phyloP scores from a whole-genome alignment of 2,888 invertebrate genomes.

The Tubulanus polymorphus region DNA sequence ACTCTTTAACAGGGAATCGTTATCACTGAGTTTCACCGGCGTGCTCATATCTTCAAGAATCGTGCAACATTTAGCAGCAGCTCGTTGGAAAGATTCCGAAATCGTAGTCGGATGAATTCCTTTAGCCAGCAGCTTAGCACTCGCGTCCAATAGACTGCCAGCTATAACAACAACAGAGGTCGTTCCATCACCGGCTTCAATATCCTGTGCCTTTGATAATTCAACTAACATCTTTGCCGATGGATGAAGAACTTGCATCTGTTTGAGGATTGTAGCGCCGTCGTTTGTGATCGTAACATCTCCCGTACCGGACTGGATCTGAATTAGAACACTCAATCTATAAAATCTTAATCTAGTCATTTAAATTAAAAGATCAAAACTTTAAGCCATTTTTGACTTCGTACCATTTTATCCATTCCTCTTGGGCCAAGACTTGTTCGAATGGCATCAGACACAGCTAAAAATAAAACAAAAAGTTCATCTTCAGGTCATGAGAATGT shows the following conservation, averaged over 20 bases:
- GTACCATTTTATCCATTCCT: conserved; percentile 99
- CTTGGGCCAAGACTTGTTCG: conserved; percentile 96
- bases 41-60: conserved; percentile 78
- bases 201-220: conserved; percentile 95
- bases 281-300: conserved; percentile 99
- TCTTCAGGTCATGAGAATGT: no score
- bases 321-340: conserved; percentile 33
- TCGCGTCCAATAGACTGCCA: conserved; percentile 90
- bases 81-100: conserved; percentile 93
- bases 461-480: no score
- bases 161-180: conserved; percentile 98
- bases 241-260: conserved; percentile 97
- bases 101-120: conserved; percentile 96
- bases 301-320: conserved; percentile 94
- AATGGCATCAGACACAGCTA: conserved; percentile 98
- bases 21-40: conserved; percentile 76
- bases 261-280: conserved; percentile 97
- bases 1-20: conserved; percentile 82
- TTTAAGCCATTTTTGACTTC: conserved; percentile 10
- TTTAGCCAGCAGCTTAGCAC: conserved; percentile 83
- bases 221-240: conserved; percentile 99
- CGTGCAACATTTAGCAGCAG: conserved; percentile 65
- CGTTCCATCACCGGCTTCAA: conserved; percentile 99
- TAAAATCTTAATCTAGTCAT: no score
- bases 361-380: no score